Percentiles rank a stretch among this genome's conserved stretches.
These are phyloP conservation scores for Neelides folsomi DNA, from an alignment of 2,888 invertebrate species.

Conservation along the genomic window DNA sequence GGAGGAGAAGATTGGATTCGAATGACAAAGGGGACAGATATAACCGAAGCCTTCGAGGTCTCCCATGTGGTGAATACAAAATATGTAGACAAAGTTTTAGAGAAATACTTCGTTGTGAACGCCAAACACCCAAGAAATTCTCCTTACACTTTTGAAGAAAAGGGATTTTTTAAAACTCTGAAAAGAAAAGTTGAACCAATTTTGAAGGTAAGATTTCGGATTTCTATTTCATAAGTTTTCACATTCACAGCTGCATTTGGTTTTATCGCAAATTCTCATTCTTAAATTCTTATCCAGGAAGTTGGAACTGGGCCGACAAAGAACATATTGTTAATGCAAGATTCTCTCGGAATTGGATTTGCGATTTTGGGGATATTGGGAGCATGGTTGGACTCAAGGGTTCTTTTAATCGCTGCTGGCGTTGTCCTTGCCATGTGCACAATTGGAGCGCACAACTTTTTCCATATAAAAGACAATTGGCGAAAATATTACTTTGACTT, in stretches of 20 bases:
- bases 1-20: constrained; percentile 65
- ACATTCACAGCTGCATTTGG: not conserved
- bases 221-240: not conserved
- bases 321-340: constrained; percentile 23
- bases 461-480: constrained; percentile 34
- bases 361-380: constrained; percentile 18
- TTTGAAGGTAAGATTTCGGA: constrained; percentile 14
- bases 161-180: constrained; percentile 34
- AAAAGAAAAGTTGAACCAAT: constrained; percentile 25
- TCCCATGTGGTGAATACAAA: constrained; percentile 34
- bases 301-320: constrained; percentile 29
- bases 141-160: constrained; percentile 33
- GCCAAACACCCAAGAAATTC: constrained; percentile 29
- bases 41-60: constrained; percentile 35
- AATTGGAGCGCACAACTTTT: constrained; percentile 34
- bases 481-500: constrained; percentile 34
- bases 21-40: constrained; percentile 36
- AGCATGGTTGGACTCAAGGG: constrained; percentile 13
- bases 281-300: constrained; percentile 7
- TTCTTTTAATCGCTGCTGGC: constrained; percentile 25
- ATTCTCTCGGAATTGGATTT: constrained; percentile 23
- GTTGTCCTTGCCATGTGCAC: constrained; percentile 25
- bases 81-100: constrained; percentile 20
- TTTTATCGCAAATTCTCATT: not conserved
- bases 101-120: constrained; percentile 27